Evolutionary conservation across 2,888 invertebrate genomes (phyloP).

Genomic region (Clepsis dumicolana): DNA sequence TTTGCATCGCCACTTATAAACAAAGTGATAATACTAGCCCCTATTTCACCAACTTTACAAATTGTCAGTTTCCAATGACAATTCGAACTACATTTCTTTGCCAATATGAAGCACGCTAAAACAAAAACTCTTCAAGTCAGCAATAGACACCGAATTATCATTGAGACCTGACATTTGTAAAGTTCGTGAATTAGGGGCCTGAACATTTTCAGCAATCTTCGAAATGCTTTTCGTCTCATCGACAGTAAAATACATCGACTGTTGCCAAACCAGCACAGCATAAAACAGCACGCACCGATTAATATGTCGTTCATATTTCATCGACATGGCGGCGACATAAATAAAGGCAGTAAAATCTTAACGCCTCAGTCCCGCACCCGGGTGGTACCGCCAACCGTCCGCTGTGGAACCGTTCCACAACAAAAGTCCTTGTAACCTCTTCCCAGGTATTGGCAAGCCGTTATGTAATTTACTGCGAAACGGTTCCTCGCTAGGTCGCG

Average conservation of each 20-base stretch:
- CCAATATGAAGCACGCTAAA: no score
- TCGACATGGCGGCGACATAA: slow-evolving; percentile 54
- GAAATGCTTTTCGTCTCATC: slow-evolving; percentile 16
- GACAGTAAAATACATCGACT: slow-evolving; percentile 2
- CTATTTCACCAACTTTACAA: no score
- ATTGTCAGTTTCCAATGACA: no score
- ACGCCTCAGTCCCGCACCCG: slow-evolving; percentile 54
- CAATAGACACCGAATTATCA: no score
- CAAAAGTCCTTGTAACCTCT: neutral
- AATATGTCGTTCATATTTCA: slow-evolving; percentile 56
- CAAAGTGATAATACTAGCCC: no score
- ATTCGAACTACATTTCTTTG: no score
- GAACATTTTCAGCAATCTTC: no score
- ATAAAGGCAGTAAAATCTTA: slow-evolving; percentile 59
- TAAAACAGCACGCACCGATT: slow-evolving; percentile 49
- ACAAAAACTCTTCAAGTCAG: no score
- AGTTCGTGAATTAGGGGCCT: no score
- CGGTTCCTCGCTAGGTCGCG: neutral
- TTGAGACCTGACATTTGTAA: no score
- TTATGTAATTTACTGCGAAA: slow-evolving; percentile 4
- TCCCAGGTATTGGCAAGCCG: slow-evolving; percentile 3
- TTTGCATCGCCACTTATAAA: no score
- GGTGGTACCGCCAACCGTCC: slow-evolving; percentile 52
- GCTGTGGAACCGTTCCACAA: neutral
- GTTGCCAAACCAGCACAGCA: slow-evolving; percentile 31